Base-by-base conservation (phyloP, 1,140 invertebrate species). In the Orussus abietinus region DNA sequence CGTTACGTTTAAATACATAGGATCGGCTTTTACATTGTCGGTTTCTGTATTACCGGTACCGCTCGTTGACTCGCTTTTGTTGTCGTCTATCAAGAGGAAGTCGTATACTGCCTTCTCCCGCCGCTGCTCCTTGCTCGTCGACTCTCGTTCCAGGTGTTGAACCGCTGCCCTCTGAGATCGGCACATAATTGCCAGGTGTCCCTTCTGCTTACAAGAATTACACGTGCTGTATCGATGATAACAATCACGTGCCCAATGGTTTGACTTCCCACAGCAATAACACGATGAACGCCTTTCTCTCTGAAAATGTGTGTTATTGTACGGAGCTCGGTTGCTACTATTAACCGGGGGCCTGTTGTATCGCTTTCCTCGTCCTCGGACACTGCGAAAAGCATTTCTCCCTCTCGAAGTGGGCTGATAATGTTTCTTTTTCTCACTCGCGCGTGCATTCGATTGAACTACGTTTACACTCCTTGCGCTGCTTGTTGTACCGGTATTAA, bases 241-340 rank as follows among this genome's bases (percentile, higher is more conserved):
- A 29, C 38, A 39, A 5, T 29, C 14, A 12, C 22, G 20, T 14
- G 38, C 38, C 38, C 20, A 29, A 25, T 39, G 38, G 14, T 39
- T 39, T 14, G 20, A 6, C 26, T 26, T 39, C 5, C 22, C 22
- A 39, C 38, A 39, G 26, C 38, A 39, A 30, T 26, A 39, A 18
- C 31, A 33, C 14, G 14, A 14, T 10, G 12, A 4, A 33, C 31
- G 31, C 20, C 20, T 33, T 7, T 14, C 17, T 17, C 20, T 33
- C 31, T 33, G 31, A 10, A 17, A 10, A 13, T 26, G 9, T 14
- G 31, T n/a, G 14, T 15, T 10, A 19, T 15, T 36, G 5, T n/a
- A 13, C 19, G 20, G 11, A 17, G 13, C 13, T 26, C 22, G 38
- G 10, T 31, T 29, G 10, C 25, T n/a, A 26, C 12, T 29, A n/a